Evolutionary conservation across 1,140 invertebrate genomes (phyloP), one percentile per base, ranked within the genome.

Genomic region (Dendroctonus ponderosae): DNA sequence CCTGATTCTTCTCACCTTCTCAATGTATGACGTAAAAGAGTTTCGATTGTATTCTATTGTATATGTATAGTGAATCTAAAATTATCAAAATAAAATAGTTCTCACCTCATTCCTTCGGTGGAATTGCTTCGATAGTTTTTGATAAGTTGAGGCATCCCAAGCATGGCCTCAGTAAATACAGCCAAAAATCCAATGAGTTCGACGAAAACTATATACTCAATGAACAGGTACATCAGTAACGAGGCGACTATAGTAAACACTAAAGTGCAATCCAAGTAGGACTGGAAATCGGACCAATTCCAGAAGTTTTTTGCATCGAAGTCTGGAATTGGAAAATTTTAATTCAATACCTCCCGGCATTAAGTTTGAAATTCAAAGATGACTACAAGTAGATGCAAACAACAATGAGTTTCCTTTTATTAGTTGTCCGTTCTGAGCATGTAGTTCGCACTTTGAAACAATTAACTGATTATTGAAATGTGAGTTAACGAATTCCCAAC

Each of bases 251-350:
- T 85, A 58, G 91, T 90, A 79, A 99, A 96, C 2, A 91, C 83
- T 52, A 92, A 79, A 82, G 97, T 89, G 77, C 95, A 99, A 76
- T 98, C 91, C 66, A 99, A 74, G 75, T 98, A 99, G 50, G 95
- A 98, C 77, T 92, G 89, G 78, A 99, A 97, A 81, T 99, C 96
- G 64, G 95, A 97, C 97, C 97, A 99, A 76, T 93, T 91, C 97
- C 97, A 99, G 85, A 99, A 99, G 82, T 92, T 91, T 75, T 88
- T 89, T 73, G 85, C 82, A 76, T 96, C 91, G 80, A 96, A 91
- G 86, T 96, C 93, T 96, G 82, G 75, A 78, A 77, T 81, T 75
- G 72, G 70, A 48, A 65, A 15, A 5, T 6, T 4, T 53, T 14
- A 15, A 15, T 15, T 14, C n/a, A n/a, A 48, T 6, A n/a, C 7